Conservation (phyloP, 2,113 vertebrate genomes). For the Hippopotamus amphibius region DNA sequence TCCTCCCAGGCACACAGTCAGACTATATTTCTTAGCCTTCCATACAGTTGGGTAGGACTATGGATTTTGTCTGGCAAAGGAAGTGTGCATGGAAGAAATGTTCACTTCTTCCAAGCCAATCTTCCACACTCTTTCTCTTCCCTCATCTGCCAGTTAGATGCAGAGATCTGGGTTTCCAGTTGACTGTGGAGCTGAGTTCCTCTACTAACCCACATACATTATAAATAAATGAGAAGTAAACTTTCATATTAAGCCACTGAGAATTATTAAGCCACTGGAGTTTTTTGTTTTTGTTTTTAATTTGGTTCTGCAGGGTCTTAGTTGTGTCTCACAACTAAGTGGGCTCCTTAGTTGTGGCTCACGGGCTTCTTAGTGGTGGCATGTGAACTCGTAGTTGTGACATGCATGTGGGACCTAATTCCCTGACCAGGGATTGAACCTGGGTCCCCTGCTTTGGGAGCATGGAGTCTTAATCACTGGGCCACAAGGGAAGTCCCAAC, state of each 20-base stretch:
- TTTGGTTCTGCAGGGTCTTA: too few relatives aligned
- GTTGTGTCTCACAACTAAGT: too few relatives aligned
- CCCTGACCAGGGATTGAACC: too few relatives aligned
- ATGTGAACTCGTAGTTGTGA: too few relatives aligned
- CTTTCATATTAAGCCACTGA: not conserved
- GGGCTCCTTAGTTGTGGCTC: too few relatives aligned
- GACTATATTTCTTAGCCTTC: not conserved
- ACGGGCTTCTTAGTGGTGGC: too few relatives aligned
- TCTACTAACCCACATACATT: not conserved
- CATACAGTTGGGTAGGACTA: not conserved
- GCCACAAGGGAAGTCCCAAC: too few relatives aligned
- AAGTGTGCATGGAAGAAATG: not conserved
- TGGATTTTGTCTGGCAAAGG: not conserved
- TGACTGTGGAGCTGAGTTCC: not conserved
- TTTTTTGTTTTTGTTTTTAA: not conserved
- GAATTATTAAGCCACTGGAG: not conserved
- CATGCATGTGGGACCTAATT: too few relatives aligned
- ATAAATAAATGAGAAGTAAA: slow-evolving; percentile 13
- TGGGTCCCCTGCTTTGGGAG: too few relatives aligned
- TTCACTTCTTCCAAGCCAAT: not conserved
- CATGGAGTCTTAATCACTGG: too few relatives aligned
- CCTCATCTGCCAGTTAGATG: not conserved
- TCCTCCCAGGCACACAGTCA: not conserved
- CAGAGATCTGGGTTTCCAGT: not conserved
- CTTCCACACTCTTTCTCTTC: not conserved